phyloP scores from a whole-genome alignment of 2,113 vertebrate genomes.

The Alligator sinensis region DNA sequence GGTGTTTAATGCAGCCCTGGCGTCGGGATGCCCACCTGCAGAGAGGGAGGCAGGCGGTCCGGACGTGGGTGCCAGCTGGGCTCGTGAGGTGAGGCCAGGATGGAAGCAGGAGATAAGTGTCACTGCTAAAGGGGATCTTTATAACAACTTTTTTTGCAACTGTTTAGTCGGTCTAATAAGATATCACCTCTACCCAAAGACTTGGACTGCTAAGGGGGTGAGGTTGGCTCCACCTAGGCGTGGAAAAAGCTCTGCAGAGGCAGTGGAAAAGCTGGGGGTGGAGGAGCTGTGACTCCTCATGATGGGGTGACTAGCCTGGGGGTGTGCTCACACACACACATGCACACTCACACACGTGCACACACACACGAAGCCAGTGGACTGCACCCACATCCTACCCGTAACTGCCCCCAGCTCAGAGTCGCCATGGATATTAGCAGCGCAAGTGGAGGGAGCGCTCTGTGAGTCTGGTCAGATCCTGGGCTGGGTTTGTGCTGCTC shows the following conservation, averaged over 20 bases:
- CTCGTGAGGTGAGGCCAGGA: not conserved
- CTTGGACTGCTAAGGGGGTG: too few relatives aligned
- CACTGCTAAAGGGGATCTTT: not conserved
- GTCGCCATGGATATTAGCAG: too few relatives aligned
- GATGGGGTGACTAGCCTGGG: not conserved
- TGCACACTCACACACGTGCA: too few relatives aligned
- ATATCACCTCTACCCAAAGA: too few relatives aligned
- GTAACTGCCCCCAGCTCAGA: not conserved
- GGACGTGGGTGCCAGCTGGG: not conserved
- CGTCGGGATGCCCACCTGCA: not conserved
- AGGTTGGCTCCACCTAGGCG: too few relatives aligned
- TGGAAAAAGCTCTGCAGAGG: not conserved
- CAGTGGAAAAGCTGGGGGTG: not conserved
- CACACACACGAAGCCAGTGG: fast-evolving
- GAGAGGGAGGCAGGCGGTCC: not conserved
- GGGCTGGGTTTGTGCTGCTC: too few relatives aligned
- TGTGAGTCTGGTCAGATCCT: not conserved
- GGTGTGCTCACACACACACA: not conserved
- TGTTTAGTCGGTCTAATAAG: too few relatives aligned
- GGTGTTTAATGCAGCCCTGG: not conserved
- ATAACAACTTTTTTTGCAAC: too few relatives aligned
- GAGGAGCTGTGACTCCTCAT: not conserved
- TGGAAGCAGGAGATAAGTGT: not conserved
- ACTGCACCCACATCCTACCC: not conserved
- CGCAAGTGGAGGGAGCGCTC: too few relatives aligned